Evolutionary conservation across 2,888 invertebrate genomes (phyloP), one percentile per base, ranked within the genome.

Genomic region (Balanococcus diminutus): DNA sequence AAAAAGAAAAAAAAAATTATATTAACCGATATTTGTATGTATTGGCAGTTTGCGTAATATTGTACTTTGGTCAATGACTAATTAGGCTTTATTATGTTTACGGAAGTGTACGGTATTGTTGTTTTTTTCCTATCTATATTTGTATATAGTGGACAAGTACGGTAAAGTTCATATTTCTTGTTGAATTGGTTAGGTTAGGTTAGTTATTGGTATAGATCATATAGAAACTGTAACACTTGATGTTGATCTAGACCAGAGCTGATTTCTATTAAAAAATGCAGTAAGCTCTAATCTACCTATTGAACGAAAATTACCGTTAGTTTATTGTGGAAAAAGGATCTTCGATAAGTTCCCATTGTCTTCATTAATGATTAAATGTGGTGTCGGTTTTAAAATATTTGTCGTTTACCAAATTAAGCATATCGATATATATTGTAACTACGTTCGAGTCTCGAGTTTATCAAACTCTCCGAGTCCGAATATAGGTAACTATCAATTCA

Each of bases 231-330:
- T 61, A 61, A 61, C 61, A 22, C 22, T 22, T 61, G 16, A 22
- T 22, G 72, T 28, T 31, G 72, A 72, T 72, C 31, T 72, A 72
- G 72, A 16, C 72, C 72, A 31, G 4, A 5, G n/a, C 2, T 72
- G 72, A 72, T 72, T 72, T 72, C 72, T 72, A 72, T 72, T 72
- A n/a, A 72, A 72, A 72, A 72, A 72, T 72, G 72, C 32, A n/a
- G 28, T 25, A 32, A n/a, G 46, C 32, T 14, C 28, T 6, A 72
- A 32, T 14, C 14, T 46, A n/a, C 8, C 36, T 5, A 14, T 46
- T 3, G 4, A 46, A n/a, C 46, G n/a, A 46, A 46, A 46, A n/a
- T 72, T 11, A 32, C 72, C 72, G 72, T 72, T 72, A 72, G 14
- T 16, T 25, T 3, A 61, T 61, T 25, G 61, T n/a, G 16, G 4